Evolutionary conservation across 2,113 vertebrate species (phyloP), one percentile per base, ranked within the genome.

Genomic region (Sporophila hypoxantha): DNA sequence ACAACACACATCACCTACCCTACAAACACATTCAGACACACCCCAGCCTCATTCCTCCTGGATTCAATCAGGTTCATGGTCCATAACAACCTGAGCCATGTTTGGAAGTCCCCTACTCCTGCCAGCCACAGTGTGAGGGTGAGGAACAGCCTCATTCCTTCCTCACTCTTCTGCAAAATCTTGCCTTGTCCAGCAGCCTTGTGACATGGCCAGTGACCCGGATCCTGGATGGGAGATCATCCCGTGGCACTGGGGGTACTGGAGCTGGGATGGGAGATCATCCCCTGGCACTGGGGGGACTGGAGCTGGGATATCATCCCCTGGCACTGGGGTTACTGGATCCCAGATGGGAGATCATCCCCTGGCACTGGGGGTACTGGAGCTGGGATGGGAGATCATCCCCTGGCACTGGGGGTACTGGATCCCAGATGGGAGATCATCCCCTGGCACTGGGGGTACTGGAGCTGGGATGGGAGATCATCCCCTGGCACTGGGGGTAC

Each of bases 171-270:
- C 61, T 70, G 37, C 64, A 53, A 44, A 74, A 65, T 5, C 49
- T 16, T 73, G 5, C 26, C 26, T 70, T 26, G 62, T 68, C 68
- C 59, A 56, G 78, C 32, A 70, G 68, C 67, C 18, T 66, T 6
- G 1, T 17, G 27, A 68, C 2, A 1, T 5, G 20, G 50, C 39
- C 0, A 0, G 23, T 3, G 3, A 66, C 71, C 67, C 0, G 6
- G 82, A 77, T 82, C 88, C 89, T 1, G 8, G 12, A 17, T 39
- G 55, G 79, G 73, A 82, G 89, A 47, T 9, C 76, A 39, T 42
- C 87, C 50, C 6, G 0, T 46, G 32, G 32, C 46, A 17, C 36
- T 0, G 0, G 26, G 76, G 73, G 49, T 61, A 37, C 74, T 46
- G 56, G 19, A 75, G 67, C 42, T 22, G 1, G 1, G 12, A 14